phyloP scores from a whole-genome alignment of 1,140 invertebrate genomes.

The Papilio polyxenes region DNA sequence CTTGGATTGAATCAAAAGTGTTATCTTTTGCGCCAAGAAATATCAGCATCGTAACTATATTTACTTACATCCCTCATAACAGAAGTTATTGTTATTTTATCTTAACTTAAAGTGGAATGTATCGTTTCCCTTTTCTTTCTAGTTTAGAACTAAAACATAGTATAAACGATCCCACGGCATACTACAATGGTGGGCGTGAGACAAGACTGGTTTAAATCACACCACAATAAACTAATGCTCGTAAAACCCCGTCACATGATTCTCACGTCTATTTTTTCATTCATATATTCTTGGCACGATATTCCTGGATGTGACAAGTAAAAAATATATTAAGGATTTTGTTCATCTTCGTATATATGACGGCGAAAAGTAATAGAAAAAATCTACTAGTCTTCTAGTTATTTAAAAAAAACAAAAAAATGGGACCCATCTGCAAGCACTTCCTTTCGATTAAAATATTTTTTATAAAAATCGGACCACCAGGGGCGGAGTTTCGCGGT shows the following conservation, averaged over 20 bases:
- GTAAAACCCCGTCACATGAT: constrained; percentile 17
- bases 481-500: too few species aligned
- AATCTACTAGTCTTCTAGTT: too few species aligned
- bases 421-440: too few species aligned
- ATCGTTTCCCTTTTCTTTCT: background rate
- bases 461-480: too few species aligned
- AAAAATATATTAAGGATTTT: background rate
- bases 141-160: background rate
- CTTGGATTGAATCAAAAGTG: too few species aligned
- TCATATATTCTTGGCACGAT: constrained; percentile 12
- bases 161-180: background rate
- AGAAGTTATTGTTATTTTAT: background rate
- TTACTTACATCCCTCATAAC: too few species aligned
- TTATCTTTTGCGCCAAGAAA: too few species aligned
- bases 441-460: too few species aligned
- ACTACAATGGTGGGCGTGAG: background rate
- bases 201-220: constrained; percentile 1
- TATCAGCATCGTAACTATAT: too few species aligned
- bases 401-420: too few species aligned
- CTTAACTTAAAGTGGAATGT: background rate
- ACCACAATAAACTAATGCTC: constrained; percentile 17
- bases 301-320: background rate
- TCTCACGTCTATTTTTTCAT: constrained; percentile 15
- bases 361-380: background rate
- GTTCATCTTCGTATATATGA: background rate